phyloP scores from a whole-genome alignment of 2,888 invertebrate species.

The Acanthosepion esculentum region DNA sequence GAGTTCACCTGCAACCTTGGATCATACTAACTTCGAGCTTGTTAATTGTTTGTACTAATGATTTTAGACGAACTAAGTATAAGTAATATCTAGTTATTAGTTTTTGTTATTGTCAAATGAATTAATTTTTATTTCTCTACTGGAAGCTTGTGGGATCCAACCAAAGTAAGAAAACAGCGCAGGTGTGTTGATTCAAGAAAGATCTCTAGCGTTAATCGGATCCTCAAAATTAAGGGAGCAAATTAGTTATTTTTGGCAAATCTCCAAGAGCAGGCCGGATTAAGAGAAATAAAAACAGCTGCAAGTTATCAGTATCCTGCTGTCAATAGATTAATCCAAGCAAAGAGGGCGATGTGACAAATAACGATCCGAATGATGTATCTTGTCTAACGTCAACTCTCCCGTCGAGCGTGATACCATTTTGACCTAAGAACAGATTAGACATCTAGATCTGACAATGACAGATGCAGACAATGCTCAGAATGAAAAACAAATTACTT shows the following conservation, averaged over 20 bases:
- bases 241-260: conserved; percentile 33
- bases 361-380: neutral
- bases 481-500: too few species aligned
- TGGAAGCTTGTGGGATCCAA: neutral
- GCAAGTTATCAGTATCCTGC: neutral
- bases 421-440: neutral
- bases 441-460: neutral
- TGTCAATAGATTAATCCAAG: neutral
- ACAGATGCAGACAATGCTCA: too few species aligned
- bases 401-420: neutral
- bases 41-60: too few species aligned
- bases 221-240: neutral
- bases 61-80: too few species aligned
- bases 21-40: too few species aligned
- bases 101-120: neutral
- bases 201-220: neutral
- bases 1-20: too few species aligned
- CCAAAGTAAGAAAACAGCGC: neutral
- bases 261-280: neutral
- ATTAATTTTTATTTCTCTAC: neutral
- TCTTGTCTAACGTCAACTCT: neutral
- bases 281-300: neutral
- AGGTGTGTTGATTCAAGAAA: conserved; percentile 1
- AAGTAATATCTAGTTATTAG: too few species aligned
- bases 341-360: neutral